Evolutionary conservation across 2,797 vertebrate genomes (phyloP), one percentile per base, ranked within the genome.

Genomic region (Limnodromus scolopaceus): DNA sequence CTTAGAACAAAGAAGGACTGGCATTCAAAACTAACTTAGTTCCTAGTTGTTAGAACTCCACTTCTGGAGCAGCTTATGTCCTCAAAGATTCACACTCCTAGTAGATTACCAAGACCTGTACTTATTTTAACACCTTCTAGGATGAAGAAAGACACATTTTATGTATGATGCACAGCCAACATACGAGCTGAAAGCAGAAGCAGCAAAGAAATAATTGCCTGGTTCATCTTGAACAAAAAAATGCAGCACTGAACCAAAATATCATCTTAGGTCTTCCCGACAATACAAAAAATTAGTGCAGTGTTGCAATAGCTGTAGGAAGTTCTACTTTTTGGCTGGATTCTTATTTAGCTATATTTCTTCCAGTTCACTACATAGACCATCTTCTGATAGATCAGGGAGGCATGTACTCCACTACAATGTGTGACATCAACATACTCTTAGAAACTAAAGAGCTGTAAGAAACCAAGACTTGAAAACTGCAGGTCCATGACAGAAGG

Each of bases 401-500:
- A 87, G 24, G 28, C 22, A 6, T 16, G 16, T 27, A 39, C 13
- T 84, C 28, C 36, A 11, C 55, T 74, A 28, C 30, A n/a, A 25
- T 9, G 51, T 66, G 55, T 0, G 0, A 64, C 28, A 28, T 16
- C 3, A 2, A 45, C 32, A 43, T 68, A 69, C 4, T 57, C 61
- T 34, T 36, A 83, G 78, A 77, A 87, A 25, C 32, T 85, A 39
- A 84, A 94, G 39, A 61, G 23, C 28, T 79, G 27, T 41, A 74
- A 72, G 66, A 87, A 96, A 77, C 17, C 28, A 68, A 58, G 60
- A 68, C 84, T 87, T 72, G 64, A 85, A 79, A 91, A 32, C 34
- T 1, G 3, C 32, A 89, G 41, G 39, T 74, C 78, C 17, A 5
- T 74, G 71, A 66, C 55, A 71, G 80, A 66, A 96, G 45, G 16